Evolutionary conservation across 2,797 vertebrate genomes (phyloP).

Genomic region (Rostrhamus sociabilis): DNA sequence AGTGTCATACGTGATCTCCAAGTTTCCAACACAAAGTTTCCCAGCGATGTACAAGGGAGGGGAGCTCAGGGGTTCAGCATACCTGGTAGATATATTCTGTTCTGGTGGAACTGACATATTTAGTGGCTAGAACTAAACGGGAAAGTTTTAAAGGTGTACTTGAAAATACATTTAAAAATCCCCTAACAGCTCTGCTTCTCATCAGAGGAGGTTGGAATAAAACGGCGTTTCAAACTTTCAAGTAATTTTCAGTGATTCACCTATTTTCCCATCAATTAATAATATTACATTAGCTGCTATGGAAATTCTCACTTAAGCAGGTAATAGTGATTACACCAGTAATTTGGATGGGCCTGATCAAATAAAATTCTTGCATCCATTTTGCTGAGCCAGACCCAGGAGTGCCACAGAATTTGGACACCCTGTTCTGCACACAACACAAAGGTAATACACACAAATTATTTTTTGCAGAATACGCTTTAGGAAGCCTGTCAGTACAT

Average conservation of each 20-base stretch:
- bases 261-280: not conserved
- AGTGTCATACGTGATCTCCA: not conserved
- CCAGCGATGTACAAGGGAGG: not conserved
- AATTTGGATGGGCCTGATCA: not conserved
- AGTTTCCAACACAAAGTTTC: not conserved
- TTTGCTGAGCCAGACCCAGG: not conserved
- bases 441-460: not conserved
- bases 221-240: not conserved
- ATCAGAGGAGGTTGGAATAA: not conserved
- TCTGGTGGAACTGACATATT: not conserved
- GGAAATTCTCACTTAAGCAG: not conserved
- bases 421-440: not conserved
- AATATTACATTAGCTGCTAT: not conserved
- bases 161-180: not conserved
- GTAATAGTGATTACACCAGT: not conserved
- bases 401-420: rapidly evolving
- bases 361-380: not conserved
- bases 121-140: not conserved
- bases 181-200: not conserved
- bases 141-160: not conserved
- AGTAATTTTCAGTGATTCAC: not conserved
- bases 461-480: not conserved
- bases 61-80: not conserved
- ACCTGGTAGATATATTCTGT: not conserved
- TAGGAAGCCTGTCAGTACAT: not conserved